phyloP scores from a whole-genome alignment of 2,888 invertebrate genomes.

The Papilio protenor region DNA sequence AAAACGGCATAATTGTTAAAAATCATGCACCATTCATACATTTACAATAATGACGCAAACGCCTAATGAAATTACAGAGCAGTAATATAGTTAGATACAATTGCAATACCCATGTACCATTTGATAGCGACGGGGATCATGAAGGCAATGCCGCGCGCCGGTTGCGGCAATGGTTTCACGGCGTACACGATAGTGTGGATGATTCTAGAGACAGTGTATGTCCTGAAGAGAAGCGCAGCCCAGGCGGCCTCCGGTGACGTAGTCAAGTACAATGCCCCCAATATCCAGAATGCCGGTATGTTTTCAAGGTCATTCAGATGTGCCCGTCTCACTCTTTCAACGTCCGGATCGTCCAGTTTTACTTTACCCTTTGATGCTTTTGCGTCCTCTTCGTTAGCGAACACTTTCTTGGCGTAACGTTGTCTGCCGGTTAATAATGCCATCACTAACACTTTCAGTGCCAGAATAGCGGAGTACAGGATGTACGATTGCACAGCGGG shows the following conservation, averaged over 20 bases:
- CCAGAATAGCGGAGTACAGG: constrained; percentile 63
- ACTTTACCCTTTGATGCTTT: constrained; percentile 57
- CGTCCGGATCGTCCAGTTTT: constrained; percentile 68
- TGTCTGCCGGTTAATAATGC: constrained; percentile 56
- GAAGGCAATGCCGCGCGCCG: constrained; percentile 66
- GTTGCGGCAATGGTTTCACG: constrained; percentile 85
- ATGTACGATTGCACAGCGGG: constrained; percentile 60
- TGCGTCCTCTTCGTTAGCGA: constrained; percentile 69
- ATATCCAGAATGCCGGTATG: constrained; percentile 85
- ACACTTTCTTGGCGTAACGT: constrained; percentile 62
- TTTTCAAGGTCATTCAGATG: constrained; percentile 90
- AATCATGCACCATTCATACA: neutral
- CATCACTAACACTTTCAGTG: constrained; percentile 62
- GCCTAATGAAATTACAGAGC: constrained; percentile 51
- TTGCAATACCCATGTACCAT: constrained; percentile 66
- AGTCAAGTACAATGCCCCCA: constrained; percentile 80
- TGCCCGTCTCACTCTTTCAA: constrained; percentile 79
- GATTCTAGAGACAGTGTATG: constrained; percentile 78
- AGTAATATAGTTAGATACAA: constrained; percentile 57
- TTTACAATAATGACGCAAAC: neutral
- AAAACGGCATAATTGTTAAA: neutral
- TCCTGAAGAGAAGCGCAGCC: constrained; percentile 57
- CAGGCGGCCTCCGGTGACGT: constrained; percentile 71
- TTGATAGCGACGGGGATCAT: constrained; percentile 61
- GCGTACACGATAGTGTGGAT: constrained; percentile 87